Conservation (phyloP, 2,797 vertebrate genomes). For the Leptoclinus maculatus region DNA sequence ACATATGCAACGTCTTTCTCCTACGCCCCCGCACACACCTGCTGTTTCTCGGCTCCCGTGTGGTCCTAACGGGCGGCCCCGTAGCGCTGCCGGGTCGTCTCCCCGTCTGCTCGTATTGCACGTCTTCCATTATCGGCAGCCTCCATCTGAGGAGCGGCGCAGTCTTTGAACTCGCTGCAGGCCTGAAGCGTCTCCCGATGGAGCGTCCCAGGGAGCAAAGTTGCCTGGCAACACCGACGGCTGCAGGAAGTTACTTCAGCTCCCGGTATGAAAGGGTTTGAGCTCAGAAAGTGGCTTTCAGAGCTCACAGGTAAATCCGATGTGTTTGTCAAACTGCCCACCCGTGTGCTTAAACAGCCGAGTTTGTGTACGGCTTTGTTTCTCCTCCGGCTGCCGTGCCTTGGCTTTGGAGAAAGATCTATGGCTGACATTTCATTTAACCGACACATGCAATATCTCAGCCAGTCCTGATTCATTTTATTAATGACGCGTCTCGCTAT, state of each 20-base stretch:
- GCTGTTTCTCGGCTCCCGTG: constrained; percentile 34
- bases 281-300: constrained; percentile 8
- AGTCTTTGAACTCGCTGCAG: constrained; percentile 62
- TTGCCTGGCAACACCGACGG: constrained; percentile 63
- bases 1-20: not conserved
- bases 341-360: not conserved
- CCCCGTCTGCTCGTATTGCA: constrained; percentile 25
- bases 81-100: constrained; percentile 18
- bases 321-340: constrained; percentile 26
- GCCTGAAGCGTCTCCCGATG: constrained; percentile 34
- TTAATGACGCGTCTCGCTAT: constrained; percentile 40
- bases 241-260: constrained; percentile 51
- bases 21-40: constrained; percentile 6
- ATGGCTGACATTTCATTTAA: constrained; percentile 28
- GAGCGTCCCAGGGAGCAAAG: constrained; percentile 57
- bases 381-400: not conserved
- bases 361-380: not conserved
- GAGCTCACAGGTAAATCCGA: constrained; percentile 23
- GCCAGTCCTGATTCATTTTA: constrained; percentile 32
- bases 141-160: constrained; percentile 35
- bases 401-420: not conserved
- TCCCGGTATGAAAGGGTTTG: not conserved
- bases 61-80: constrained; percentile 37
- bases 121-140: constrained; percentile 60
- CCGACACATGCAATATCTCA: constrained; percentile 7